A percentile compares a stretch with the other conserved stretches of the same genome.
These are phyloP conservation scores for Rhagonycha fulva DNA, from an alignment of 2,888 invertebrate species.

Conservation along the genomic window DNA sequence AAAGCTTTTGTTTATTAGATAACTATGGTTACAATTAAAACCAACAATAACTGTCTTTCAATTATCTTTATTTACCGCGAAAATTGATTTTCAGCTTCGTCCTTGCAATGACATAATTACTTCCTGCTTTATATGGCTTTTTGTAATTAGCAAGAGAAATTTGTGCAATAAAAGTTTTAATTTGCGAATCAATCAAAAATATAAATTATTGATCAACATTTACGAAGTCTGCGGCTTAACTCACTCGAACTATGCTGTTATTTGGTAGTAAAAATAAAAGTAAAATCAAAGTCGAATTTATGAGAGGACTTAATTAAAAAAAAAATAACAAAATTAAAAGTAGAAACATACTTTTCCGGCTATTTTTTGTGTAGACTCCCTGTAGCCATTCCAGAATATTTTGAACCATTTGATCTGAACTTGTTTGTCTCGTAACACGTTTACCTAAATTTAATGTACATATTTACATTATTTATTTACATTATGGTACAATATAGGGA, in stretches of 20 bases:
- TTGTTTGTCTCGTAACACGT: conserved; percentile 57
- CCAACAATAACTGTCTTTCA: not conserved
- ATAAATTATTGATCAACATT: too few relatives aligned
- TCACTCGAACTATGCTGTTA: not conserved
- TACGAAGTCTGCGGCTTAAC: not conserved
- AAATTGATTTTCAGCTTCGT: not conserved
- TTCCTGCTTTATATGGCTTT: not conserved
- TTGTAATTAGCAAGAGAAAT: not conserved
- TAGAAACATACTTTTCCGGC: conserved; percentile 56
- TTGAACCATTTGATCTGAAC: conserved; percentile 73
- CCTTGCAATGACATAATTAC: not conserved
- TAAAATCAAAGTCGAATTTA: too few relatives aligned
- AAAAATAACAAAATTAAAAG: not conserved
- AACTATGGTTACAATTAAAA: not conserved
- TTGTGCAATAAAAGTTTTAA: not conserved
- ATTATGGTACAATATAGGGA: not conserved
- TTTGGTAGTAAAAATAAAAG: too few relatives aligned
- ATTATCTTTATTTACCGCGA: not conserved
- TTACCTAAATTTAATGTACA: conserved; percentile 32
- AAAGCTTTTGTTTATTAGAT: not conserved
- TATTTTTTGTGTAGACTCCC: conserved; percentile 67
- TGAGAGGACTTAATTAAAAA: not conserved
- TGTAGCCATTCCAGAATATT: conserved; percentile 78
- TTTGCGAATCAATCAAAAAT: not conserved
- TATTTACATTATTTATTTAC: conserved; percentile 13